These are phyloP conservation scores for Melanostigma gelatinosum DNA, from an alignment of 2,113 vertebrate species.

Conservation along the genomic window DNA sequence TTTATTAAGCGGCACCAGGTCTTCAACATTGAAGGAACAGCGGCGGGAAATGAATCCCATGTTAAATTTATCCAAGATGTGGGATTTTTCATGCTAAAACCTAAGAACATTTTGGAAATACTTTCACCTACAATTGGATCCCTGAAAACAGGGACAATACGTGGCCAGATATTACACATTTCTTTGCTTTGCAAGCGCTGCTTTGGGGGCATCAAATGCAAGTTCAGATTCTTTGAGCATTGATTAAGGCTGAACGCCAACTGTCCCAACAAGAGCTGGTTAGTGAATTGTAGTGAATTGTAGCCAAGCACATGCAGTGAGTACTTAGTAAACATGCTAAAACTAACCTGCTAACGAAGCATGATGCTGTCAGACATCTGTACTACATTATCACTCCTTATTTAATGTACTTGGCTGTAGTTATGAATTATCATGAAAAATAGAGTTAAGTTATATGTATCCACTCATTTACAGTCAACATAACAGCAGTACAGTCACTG, in stretches of 20 bases:
- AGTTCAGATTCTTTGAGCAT: neutral
- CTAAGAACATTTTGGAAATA: neutral
- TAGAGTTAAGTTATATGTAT: neutral
- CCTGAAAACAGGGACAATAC: neutral
- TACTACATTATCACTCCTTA: neutral
- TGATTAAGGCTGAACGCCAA: neutral
- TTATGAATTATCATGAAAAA: neutral
- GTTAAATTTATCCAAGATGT: neutral
- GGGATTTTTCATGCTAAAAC: neutral
- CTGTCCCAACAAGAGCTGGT: neutral
- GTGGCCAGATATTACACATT: neutral
- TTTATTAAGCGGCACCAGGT: neutral
- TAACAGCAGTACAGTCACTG: neutral
- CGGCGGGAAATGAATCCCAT: neutral
- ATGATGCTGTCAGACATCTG: neutral
- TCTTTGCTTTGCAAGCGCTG: neutral
- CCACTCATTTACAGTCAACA: conserved; percentile 20
- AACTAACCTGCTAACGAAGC: neutral
- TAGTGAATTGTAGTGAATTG: neutral
- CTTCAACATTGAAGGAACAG: neutral
- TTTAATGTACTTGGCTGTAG: neutral
- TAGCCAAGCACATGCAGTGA: neutral
- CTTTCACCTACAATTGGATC: neutral
- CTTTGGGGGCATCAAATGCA: neutral
- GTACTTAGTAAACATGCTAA: neutral